phyloP scores from a whole-genome alignment of 1,140 invertebrate genomes.

The Heliconius eleuchia region DNA sequence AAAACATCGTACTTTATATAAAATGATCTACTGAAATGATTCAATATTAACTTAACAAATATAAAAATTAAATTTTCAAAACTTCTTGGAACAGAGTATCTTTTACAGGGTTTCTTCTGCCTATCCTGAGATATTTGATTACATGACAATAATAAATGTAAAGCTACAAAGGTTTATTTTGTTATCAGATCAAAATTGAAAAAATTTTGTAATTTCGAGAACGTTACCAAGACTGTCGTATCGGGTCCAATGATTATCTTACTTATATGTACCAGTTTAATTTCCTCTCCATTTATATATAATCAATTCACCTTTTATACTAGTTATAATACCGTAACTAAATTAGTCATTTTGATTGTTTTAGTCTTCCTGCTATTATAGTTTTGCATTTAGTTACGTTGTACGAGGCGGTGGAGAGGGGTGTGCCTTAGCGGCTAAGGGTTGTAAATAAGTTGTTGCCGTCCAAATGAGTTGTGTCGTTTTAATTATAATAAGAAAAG shows the following conservation, averaged over 20 bases:
- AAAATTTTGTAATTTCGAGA: not conserved
- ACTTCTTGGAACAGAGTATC: no score
- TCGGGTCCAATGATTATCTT: conserved; percentile 10
- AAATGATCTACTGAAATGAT: conserved; percentile 16
- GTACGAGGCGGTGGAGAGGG: conserved; percentile 54
- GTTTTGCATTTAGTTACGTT: conserved; percentile 71
- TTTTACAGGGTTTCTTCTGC: no score
- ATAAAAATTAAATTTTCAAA: not conserved
- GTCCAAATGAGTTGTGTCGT: conserved; percentile 43
- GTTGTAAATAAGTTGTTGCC: conserved; percentile 67
- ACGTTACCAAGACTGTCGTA: conserved; percentile 4
- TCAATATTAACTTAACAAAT: not conserved
- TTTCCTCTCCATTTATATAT: not conserved
- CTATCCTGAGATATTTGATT: no score
- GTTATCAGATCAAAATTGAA: not conserved
- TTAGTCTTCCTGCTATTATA: conserved; percentile 65
- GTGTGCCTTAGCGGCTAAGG: conserved; percentile 47
- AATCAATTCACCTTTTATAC: not conserved
- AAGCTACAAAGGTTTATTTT: not conserved
- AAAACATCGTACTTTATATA: conserved; percentile 26
- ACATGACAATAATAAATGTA: no score
- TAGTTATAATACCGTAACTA: conserved; percentile 32
- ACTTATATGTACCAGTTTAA: conserved; percentile 21
- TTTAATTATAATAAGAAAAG: conserved; percentile 20
- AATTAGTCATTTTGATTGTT: conserved; percentile 42